Base-by-base conservation (phyloP, 2,113 vertebrate genomes). In the Indicator maculatus region DNA sequence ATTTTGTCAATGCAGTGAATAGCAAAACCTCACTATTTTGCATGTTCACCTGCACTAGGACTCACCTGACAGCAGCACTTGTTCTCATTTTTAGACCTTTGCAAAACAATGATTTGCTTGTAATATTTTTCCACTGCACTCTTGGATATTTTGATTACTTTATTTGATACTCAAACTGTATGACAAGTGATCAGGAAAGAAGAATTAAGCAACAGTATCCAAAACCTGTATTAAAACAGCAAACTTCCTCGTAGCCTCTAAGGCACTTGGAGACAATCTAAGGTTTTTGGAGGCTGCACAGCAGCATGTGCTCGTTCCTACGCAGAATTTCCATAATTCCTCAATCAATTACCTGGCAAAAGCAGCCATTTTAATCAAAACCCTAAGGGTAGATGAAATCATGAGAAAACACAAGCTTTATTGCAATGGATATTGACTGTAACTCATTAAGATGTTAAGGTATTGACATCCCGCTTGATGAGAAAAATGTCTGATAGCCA, bases 391-490 rank as follows among this genome's bases (percentile, higher is more conserved):
- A 95, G 95, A 95, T 88, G 83, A 95, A 97, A 97, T 95, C 86
- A 95, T 88, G 83, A 86, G 94, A 94, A 96, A 93, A 94, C 90
- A 93, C 1, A 16, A 78, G 94, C 94, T 93, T 95, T 94, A 96
- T 92, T 93, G 92, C 95, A 92, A 84, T 73, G 90, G 92, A 78
- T 97, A 97, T 97, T 95, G 96, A 97, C 96, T 97, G 93, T 95
- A 95, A 95, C 95, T 97, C 96, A 95, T 97, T 97, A 96, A 97
- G 95, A 97, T 88, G 95, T 95, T 97, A 95, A 94, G 73, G 88
- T 95, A 97, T 95, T 95, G 95, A 96, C 96, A 94, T 86, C 66
- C 80, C 83, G 0, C 83, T 97, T 96, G 95, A 96, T 86, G 93
- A 96, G 95, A 95, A 94, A 95, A 94, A 94, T 90, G 88, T 96